These are phyloP conservation scores for Rachycentron canadum DNA, from an alignment of 2,797 vertebrate species.

Conservation along the genomic window DNA sequence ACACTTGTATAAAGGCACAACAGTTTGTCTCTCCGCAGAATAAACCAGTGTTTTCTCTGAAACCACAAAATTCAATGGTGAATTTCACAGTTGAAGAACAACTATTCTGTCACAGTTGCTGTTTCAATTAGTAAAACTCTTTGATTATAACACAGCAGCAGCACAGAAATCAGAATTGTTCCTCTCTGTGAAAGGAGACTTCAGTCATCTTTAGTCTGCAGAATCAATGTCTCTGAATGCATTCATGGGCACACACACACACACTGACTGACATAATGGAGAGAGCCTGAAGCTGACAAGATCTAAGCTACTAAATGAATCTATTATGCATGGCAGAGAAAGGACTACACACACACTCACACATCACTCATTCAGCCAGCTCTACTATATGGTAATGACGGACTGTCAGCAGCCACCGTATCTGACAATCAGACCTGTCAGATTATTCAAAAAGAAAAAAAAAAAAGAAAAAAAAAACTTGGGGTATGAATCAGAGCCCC, in stretches of 20 bases:
- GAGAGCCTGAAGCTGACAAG: constrained; percentile 57
- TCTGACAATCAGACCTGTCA: constrained; percentile 58
- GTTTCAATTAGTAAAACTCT: constrained; percentile 31
- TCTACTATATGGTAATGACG: constrained; percentile 44
- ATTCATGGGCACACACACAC: constrained; percentile 26
- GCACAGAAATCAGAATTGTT: constrained; percentile 37
- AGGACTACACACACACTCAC: constrained; percentile 14
- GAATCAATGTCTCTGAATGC: constrained; percentile 45
- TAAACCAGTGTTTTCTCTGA: background rate
- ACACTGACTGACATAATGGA: constrained; percentile 45
- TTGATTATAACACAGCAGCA: constrained; percentile 31
- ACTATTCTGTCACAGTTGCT: constrained; percentile 8
- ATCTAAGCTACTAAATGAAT: constrained; percentile 71
- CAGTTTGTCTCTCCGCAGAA: background rate
- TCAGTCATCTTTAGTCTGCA: constrained; percentile 53
- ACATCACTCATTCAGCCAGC: constrained; percentile 38
- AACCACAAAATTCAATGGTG: background rate
- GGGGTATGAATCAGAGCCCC: constrained; percentile 26
- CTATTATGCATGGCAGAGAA: constrained; percentile 67
- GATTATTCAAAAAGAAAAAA: constrained; percentile 42
- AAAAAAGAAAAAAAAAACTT: background rate
- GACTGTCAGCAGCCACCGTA: constrained; percentile 34
- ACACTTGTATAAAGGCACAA: background rate
- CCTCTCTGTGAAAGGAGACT: constrained; percentile 41
- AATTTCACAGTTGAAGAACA: constrained; percentile 11